Evolutionary conservation across 2,888 invertebrate genomes (phyloP).

Genomic region (Stenchaetothrips biformis): DNA sequence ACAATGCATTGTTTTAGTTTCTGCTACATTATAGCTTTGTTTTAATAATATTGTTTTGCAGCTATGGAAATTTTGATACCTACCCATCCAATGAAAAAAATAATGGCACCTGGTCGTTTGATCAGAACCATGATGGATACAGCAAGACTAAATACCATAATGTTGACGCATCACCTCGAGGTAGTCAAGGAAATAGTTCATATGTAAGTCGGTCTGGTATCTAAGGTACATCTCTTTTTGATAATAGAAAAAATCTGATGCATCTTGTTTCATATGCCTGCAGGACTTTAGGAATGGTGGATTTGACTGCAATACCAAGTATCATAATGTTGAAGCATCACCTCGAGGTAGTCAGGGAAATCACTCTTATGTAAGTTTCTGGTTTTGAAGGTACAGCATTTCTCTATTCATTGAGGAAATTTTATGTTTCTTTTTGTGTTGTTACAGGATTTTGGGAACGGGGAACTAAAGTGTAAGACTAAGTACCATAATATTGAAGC

Average conservation of each 20-base stretch:
- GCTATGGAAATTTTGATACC: neutral
- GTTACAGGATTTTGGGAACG: neutral
- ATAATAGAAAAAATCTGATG: neutral
- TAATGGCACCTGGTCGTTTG: neutral
- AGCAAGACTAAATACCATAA: no score
- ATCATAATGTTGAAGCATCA: neutral
- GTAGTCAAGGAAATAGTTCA: no score
- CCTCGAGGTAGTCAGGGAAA: neutral
- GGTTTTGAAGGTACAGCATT: neutral
- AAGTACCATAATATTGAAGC: neutral
- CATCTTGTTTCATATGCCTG: neutral
- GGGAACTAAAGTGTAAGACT: neutral
- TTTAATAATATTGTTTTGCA: neutral
- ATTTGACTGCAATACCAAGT: neutral
- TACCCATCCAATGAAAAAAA: neutral
- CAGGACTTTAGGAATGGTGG: neutral
- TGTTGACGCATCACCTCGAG: no score
- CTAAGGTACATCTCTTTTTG: no score
- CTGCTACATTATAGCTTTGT: neutral
- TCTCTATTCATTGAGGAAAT: neutral
- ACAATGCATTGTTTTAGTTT: neutral
- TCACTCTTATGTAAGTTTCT: neutral
- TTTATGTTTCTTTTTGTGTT: no score
- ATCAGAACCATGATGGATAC: neutral
- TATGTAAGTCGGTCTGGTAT: no score